These are phyloP conservation scores for Chiloscyllium punctatum DNA, from an alignment of 2,797 vertebrate genomes.

Conservation along the genomic window DNA sequence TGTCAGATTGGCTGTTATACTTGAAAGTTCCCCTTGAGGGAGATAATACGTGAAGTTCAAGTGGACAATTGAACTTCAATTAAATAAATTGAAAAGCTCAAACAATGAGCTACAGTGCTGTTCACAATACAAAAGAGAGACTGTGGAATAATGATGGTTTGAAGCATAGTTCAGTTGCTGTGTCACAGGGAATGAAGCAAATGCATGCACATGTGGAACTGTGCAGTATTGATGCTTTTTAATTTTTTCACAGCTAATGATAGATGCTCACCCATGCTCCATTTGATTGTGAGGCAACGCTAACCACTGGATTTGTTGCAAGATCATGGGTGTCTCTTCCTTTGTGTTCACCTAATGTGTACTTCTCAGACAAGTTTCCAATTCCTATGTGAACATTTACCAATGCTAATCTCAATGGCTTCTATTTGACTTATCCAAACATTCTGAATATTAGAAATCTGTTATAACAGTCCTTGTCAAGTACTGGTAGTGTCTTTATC, in stretches of 20 bases:
- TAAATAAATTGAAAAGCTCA: background rate
- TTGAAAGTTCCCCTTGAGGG: background rate
- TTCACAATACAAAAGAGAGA: background rate
- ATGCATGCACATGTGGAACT: background rate
- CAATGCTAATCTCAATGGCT: background rate
- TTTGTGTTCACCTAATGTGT: background rate
- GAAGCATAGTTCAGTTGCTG: background rate
- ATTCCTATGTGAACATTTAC: background rate
- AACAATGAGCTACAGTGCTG: background rate
- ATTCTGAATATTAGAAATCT: background rate
- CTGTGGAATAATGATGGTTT: background rate
- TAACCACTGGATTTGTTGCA: no score
- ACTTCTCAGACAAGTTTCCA: background rate
- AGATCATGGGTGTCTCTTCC: background rate
- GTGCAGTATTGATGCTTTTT: background rate
- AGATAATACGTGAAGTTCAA: background rate
- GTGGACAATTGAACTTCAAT: background rate
- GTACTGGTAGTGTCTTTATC: no score
- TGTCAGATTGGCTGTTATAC: background rate
- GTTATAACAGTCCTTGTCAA: no score
- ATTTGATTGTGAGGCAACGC: background rate
- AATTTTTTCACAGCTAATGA: background rate
- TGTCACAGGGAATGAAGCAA: background rate
- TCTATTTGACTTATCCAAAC: background rate
- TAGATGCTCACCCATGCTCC: background rate